Percentiles rank a stretch among this genome's conserved stretches.
phyloP scores from a whole-genome alignment of 2,888 invertebrate species.

The Marasmarcha lunaedactyla region DNA sequence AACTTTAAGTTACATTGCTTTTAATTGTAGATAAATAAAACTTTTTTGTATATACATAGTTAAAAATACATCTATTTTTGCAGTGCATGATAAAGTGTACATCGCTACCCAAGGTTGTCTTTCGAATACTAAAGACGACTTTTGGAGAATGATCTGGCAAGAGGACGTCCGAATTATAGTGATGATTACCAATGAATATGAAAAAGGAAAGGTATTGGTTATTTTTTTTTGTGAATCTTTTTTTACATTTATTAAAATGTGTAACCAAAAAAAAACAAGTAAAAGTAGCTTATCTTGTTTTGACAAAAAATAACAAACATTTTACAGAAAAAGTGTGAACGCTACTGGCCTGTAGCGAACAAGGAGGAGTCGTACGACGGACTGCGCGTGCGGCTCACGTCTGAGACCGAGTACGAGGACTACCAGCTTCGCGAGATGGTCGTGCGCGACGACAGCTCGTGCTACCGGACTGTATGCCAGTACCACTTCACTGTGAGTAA shows the following conservation, averaged over 20 bases:
- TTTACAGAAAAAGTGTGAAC: constrained; percentile 88
- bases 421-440: constrained; percentile 88
- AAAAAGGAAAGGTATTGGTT: constrained; percentile 78
- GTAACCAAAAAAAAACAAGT: too few species aligned
- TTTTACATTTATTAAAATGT: constrained; percentile 2
- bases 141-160: constrained; percentile 99
- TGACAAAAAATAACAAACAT: too few species aligned
- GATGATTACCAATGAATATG: constrained; percentile 98
- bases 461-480: constrained; percentile 39
- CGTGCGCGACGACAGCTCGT: constrained; percentile 28
- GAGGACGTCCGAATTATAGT: constrained; percentile 96
- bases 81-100: constrained; percentile 74
- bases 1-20: too few species aligned
- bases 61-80: constrained; percentile 18
- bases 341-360: constrained; percentile 93
- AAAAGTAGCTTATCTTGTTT: too few species aligned
- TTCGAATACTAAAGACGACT: constrained; percentile 88
- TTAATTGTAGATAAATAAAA: too few species aligned
- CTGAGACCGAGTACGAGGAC: constrained; percentile 84
- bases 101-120: constrained; percentile 95
- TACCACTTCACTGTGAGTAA: constrained; percentile 48
- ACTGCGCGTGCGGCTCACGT: constrained; percentile 78
- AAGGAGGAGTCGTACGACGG: constrained; percentile 78
- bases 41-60: too few species aligned
- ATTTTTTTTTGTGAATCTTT: not conserved